Evolutionary conservation across 2,113 vertebrate genomes (phyloP).

Genomic region (Struthio camelus): DNA sequence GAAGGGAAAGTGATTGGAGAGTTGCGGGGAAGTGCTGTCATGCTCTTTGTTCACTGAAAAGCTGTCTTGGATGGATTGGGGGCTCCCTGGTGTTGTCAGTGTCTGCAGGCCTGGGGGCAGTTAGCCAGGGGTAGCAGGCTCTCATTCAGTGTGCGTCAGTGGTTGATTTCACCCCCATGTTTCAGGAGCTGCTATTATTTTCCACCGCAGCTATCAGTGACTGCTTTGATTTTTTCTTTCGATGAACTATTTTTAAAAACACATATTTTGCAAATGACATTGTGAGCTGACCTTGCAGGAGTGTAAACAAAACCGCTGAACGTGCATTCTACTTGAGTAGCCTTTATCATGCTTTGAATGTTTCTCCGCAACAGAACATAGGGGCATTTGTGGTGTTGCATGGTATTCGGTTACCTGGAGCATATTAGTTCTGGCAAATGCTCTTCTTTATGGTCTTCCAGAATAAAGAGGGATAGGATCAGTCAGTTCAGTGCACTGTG

Average conservation of each 20-base stretch:
- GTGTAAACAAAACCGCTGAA: neutral
- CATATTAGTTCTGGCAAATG: neutral
- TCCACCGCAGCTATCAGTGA: neutral
- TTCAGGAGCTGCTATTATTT: neutral
- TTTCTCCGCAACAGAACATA: neutral
- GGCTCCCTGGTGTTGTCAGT: neutral
- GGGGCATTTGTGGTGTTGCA: neutral
- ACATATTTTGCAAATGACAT: neutral
- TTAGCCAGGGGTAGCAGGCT: neutral
- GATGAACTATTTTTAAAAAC: neutral
- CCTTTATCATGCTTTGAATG: neutral
- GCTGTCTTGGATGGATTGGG: neutral
- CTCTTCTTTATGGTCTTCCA: neutral
- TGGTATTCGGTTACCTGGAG: neutral
- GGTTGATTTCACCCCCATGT: neutral
- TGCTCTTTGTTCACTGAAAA: neutral
- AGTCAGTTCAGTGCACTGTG: neutral
- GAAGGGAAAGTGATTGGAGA: neutral
- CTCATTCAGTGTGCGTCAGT: neutral
- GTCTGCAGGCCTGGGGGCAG: neutral
- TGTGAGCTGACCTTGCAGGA: neutral
- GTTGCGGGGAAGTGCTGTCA: neutral
- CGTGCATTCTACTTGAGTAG: neutral
- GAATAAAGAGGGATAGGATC: neutral
- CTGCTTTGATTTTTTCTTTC: neutral